Evolutionary conservation across 2,113 vertebrate genomes (phyloP).

Genomic region (Ptyas mucosa): DNA sequence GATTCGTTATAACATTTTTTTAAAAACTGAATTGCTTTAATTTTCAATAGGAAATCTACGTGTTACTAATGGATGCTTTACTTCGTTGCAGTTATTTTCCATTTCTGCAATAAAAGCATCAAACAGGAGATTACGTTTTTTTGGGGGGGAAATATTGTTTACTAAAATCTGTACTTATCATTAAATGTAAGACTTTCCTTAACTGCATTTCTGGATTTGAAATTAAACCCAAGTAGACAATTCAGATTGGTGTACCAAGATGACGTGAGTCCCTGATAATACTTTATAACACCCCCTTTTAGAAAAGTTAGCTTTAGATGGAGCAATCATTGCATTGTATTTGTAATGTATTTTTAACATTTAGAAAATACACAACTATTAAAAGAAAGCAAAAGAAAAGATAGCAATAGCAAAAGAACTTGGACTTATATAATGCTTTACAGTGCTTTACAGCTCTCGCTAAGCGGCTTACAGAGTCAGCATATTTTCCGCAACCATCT

Average conservation of each 20-base stretch:
- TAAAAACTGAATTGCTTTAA: constrained; percentile 22
- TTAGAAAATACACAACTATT: background rate
- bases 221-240: rapidly evolving
- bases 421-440: background rate
- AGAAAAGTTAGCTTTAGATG: background rate
- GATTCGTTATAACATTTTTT: constrained; percentile 35
- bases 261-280: background rate
- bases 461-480: background rate
- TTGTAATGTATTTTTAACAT: background rate
- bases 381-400: background rate
- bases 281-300: background rate
- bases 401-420: background rate
- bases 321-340: background rate
- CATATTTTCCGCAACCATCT: background rate
- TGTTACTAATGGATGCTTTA: background rate
- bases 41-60: constrained; percentile 35
- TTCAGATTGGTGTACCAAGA: background rate
- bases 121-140: constrained; percentile 27
- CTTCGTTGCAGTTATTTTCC: constrained; percentile 27
- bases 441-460: background rate
- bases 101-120: constrained; percentile 36
- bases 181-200: constrained; percentile 7
- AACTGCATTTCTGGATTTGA: constrained; percentile 17
- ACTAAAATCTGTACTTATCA: constrained; percentile 11
- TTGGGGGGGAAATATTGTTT: background rate